Evolutionary conservation across 2,113 vertebrate genomes (phyloP).

Genomic region (Circaetus gallicus): DNA sequence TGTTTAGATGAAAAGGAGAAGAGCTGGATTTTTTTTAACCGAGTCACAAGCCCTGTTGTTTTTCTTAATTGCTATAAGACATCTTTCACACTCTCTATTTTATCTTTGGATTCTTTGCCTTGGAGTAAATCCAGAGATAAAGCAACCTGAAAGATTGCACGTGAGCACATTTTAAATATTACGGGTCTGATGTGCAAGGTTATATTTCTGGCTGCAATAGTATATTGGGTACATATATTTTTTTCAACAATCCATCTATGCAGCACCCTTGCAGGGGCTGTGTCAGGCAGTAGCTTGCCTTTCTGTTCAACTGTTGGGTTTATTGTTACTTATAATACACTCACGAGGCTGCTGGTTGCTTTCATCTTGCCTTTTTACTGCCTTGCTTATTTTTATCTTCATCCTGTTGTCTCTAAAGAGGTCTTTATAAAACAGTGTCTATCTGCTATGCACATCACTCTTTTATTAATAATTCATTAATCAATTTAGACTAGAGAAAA

Average conservation of each 20-base stretch:
- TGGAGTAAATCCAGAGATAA: neutral
- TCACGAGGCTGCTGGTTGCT: neutral
- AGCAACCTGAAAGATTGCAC: neutral
- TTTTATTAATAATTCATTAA: conserved; percentile 57
- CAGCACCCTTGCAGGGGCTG: neutral
- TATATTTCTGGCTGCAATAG: neutral
- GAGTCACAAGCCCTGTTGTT: neutral
- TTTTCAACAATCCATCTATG: neutral
- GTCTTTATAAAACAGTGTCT: neutral
- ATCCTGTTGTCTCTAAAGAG: neutral
- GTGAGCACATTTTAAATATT: neutral
- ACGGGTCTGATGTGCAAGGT: neutral
- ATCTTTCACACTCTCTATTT: neutral
- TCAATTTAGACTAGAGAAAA: neutral
- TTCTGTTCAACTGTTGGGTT: neutral
- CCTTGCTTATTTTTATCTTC: conserved; percentile 1
- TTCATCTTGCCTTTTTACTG: conserved; percentile 21
- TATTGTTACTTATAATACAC: neutral
- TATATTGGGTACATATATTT: neutral
- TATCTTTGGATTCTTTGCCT: neutral
- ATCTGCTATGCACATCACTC: neutral
- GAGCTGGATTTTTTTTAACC: neutral
- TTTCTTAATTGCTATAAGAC: neutral
- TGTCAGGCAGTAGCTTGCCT: neutral
- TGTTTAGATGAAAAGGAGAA: neutral